Percentiles rank a stretch among this genome's conserved stretches.
Evolutionary conservation across 1,140 invertebrate genomes (phyloP).

Genomic region (Papilio polytes): DNA sequence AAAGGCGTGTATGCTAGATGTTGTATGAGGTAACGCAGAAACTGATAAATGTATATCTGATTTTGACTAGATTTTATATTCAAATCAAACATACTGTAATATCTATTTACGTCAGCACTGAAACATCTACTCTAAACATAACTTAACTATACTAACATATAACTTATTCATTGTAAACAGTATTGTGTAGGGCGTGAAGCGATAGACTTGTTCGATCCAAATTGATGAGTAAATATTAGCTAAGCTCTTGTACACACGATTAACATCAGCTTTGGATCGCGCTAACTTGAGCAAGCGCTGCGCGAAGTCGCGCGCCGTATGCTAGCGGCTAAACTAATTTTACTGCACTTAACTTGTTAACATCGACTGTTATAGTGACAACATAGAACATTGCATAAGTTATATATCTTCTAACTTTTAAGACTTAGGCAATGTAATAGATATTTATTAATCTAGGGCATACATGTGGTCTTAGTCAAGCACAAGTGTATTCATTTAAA

Average conservation of each 20-base stretch:
- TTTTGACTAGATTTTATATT: too few relatives aligned
- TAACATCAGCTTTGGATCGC: slow-evolving; percentile 2
- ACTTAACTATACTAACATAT: neutral
- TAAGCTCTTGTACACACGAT: neutral
- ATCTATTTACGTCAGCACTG: too few relatives aligned
- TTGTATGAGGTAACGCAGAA: neutral
- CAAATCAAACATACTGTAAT: too few relatives aligned
- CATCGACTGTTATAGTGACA: neutral
- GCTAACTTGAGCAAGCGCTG: neutral
- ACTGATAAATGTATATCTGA: neutral
- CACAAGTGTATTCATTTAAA: too few relatives aligned
- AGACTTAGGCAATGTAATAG: too few relatives aligned
- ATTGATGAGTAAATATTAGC: slow-evolving; percentile 24
- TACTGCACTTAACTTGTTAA: slow-evolving; percentile 18
- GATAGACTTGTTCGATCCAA: slow-evolving; percentile 18
- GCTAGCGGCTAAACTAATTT: neutral
- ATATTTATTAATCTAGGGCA: too few relatives aligned
- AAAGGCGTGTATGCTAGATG: neutral
- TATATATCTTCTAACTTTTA: too few relatives aligned
- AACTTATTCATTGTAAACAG: slow-evolving; percentile 1
- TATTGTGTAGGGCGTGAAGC: neutral
- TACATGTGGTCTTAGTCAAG: too few relatives aligned
- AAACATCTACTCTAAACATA: neutral
- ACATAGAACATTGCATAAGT: neutral
- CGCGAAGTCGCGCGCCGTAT: neutral